Conservation (phyloP, 1,140 invertebrate genomes). For the Rhyacophila brunnea region DNA sequence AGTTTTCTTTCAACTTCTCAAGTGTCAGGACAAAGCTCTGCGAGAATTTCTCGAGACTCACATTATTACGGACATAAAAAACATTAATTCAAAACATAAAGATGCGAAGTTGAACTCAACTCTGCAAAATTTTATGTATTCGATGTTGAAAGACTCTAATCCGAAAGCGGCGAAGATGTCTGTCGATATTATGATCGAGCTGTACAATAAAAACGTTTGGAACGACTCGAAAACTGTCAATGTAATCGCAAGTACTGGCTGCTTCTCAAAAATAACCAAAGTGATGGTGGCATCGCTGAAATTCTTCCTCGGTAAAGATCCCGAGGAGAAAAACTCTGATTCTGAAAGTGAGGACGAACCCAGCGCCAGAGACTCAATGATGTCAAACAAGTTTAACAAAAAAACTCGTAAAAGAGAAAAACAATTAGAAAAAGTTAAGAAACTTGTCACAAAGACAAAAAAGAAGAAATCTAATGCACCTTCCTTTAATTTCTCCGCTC, state of each 20-base stretch:
- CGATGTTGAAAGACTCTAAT: conserved; percentile 88
- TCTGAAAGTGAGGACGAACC: conserved; percentile 77
- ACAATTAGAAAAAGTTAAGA: conserved; percentile 88
- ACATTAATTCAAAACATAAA: conserved; percentile 90
- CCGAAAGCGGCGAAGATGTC: conserved; percentile 90
- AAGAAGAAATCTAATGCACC: conserved; percentile 86
- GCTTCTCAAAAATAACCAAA: conserved; percentile 93
- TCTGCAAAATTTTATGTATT: conserved; percentile 94
- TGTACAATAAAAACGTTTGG: conserved; percentile 97
- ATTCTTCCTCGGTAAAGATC: conserved; percentile 90
- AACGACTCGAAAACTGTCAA: conserved; percentile 98
- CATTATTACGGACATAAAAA: conserved; percentile 95
- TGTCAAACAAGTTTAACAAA: conserved; percentile 93
- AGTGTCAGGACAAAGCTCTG: conserved; percentile 88
- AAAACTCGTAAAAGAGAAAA: conserved; percentile 94
- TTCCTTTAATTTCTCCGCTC: conserved; percentile 87
- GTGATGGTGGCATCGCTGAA: conserved; percentile 90
- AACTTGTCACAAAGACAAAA: conserved; percentile 79
- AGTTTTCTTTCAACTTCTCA: conserved; percentile 89
- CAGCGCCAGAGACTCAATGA: conserved; percentile 76
- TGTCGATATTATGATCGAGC: conserved; percentile 91
- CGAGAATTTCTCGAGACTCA: conserved; percentile 85
- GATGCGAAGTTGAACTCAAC: conserved; percentile 87
- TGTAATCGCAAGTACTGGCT: conserved; percentile 89
- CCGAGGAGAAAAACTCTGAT: conserved; percentile 69